A percentile compares a stretch with the other conserved stretches of the same genome.
phyloP scores from a whole-genome alignment of 2,888 invertebrate genomes.

The Nomada fabriciana region DNA sequence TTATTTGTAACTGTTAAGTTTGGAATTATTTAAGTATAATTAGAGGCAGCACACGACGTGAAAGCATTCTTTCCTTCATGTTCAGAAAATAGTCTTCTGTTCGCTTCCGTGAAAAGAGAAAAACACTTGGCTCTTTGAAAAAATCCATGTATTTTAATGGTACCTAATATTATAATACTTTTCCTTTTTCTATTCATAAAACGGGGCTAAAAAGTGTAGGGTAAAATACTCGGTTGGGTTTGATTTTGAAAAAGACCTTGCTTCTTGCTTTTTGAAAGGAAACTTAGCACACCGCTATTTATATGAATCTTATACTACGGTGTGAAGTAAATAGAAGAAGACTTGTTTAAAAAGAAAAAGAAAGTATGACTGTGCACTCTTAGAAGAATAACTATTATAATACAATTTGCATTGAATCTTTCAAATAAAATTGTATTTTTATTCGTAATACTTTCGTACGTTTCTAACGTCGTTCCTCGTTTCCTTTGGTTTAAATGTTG shows the following conservation, averaged over 20 bases:
- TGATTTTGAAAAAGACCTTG: background rate
- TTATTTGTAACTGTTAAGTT: constrained; percentile 52
- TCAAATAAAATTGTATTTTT: constrained; percentile 42
- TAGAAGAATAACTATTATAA: constrained; percentile 26
- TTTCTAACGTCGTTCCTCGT: background rate
- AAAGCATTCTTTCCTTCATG: constrained; percentile 1
- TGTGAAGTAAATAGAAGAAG: constrained; percentile 42
- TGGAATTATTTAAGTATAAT: constrained; percentile 38
- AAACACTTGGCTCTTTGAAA: background rate
- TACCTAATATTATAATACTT: background rate
- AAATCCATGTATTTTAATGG: background rate
- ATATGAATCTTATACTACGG: constrained; percentile 3
- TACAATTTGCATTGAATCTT: constrained; percentile 17
- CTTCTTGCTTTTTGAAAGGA: background rate
- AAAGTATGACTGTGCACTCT: background rate
- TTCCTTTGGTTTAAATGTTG: constrained; percentile 19
- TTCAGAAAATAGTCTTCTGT: background rate
- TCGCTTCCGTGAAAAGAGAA: background rate
- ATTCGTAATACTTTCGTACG: constrained; percentile 27
- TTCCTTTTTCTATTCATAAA: background rate
- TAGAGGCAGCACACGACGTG: constrained; percentile 20
- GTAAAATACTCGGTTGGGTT: background rate
- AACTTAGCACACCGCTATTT: background rate
- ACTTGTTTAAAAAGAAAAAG: constrained; percentile 12
- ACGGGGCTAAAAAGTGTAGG: background rate